Evolutionary conservation across 2,888 invertebrate genomes (phyloP).

Genomic region (Stomorhina lunata): DNA sequence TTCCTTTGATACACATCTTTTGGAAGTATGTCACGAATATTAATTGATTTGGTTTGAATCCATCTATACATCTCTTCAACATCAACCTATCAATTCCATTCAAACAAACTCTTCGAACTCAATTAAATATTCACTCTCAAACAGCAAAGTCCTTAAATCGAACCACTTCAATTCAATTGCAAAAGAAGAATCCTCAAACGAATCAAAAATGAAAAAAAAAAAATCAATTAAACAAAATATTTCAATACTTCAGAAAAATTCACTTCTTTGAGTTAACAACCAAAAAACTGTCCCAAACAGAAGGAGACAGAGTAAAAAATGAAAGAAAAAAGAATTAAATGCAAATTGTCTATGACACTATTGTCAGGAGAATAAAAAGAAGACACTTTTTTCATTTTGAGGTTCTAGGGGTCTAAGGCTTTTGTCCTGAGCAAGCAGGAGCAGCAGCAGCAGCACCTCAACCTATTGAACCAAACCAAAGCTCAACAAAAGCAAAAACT

Average conservation of each 20-base stretch:
- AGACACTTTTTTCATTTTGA: slow-evolving; percentile 33
- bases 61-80: no score
- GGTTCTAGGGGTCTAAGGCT: not conserved
- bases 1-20: no score
- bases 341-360: slow-evolving; percentile 63
- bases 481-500: no score
- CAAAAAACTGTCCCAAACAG: not conserved
- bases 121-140: slow-evolving; percentile 37
- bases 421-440: not conserved
- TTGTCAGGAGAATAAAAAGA: slow-evolving; percentile 49
- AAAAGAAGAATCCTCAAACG: not conserved
- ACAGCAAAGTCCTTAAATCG: slow-evolving; percentile 27
- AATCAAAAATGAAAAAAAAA: not conserved
- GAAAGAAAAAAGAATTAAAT: slow-evolving; percentile 19
- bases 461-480: slow-evolving; percentile 47
- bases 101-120: slow-evolving; percentile 27
- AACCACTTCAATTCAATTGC: slow-evolving; percentile 30
- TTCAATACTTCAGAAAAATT: slow-evolving; percentile 40
- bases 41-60: no score
- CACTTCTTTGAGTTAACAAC: slow-evolving; percentile 17
- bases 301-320: not conserved
- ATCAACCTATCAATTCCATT: no score
- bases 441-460: slow-evolving; percentile 28
- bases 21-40: no score
- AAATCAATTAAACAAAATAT: slow-evolving; percentile 44